phyloP scores from a whole-genome alignment of 2,888 invertebrate genomes.

The Heliconius erato region DNA sequence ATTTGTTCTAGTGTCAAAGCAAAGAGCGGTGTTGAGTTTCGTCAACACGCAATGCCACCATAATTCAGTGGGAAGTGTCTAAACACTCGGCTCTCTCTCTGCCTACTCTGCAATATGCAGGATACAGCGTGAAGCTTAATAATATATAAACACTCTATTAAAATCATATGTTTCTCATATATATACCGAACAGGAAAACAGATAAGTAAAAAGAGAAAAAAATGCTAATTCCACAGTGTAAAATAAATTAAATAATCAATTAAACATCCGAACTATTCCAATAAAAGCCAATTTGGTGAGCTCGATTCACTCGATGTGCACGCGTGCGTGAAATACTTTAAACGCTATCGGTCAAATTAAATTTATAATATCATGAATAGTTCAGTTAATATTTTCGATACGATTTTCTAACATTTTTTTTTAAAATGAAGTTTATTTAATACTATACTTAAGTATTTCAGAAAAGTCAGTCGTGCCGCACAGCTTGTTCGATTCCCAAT shows the following conservation, averaged over 20 bases:
- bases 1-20: too few relatives aligned
- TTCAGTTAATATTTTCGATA: conserved; percentile 14
- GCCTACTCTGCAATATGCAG: too few relatives aligned
- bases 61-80: too few relatives aligned
- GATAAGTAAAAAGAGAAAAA: not conserved
- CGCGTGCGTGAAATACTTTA: conserved; percentile 30
- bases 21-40: too few relatives aligned
- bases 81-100: too few relatives aligned
- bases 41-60: too few relatives aligned
- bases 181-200: not conserved
- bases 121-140: too few relatives aligned
- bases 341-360: conserved; percentile 26
- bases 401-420: not conserved
- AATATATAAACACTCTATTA: too few relatives aligned
- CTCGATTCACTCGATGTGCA: conserved; percentile 32
- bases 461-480: too few relatives aligned
- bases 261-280: conserved; percentile 40
- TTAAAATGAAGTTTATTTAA: not conserved
- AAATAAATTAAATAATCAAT: conserved; percentile 31
- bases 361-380: conserved; percentile 27
- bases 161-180: too few relatives aligned
- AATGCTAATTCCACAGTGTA: not conserved
- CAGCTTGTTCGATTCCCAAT: too few relatives aligned
- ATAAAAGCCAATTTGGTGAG: conserved; percentile 32
- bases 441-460: too few relatives aligned